These are phyloP conservation scores for Montipora cactus DNA, from an alignment of 64 coral and sea anemone genomes.

Conservation along the genomic window DNA sequence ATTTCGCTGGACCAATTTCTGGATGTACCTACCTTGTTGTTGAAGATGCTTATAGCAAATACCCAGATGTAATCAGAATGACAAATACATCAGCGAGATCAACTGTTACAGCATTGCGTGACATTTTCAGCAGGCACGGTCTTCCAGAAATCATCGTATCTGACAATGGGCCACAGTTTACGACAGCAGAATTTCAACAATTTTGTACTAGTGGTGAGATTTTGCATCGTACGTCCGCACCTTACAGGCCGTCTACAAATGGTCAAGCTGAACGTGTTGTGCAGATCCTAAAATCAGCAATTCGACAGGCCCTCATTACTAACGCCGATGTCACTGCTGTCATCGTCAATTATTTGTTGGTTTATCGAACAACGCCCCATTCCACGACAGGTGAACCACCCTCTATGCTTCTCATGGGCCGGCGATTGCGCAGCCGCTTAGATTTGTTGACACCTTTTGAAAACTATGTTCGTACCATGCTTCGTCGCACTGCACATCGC, in stretches of 20 bases:
- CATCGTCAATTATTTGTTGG: not conserved
- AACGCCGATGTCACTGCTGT: constrained; percentile 26
- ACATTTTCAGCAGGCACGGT: constrained; percentile 21
- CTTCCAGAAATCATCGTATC: constrained; percentile 35
- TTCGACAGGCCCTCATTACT: constrained; percentile 12
- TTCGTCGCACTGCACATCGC: constrained; percentile 31
- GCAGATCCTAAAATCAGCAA: constrained; percentile 42
- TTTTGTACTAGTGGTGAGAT: constrained; percentile 56
- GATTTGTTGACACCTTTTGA: too few species aligned
- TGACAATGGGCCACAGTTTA: constrained; percentile 1
- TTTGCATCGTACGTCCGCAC: constrained; percentile 36
- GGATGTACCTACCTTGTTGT: constrained; percentile 13
- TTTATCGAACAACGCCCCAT: constrained; percentile 47
- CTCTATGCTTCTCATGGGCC: not conserved
- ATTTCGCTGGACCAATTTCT: constrained; percentile 30
- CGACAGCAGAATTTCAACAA: constrained; percentile 44
- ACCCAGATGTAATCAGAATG: too few species aligned
- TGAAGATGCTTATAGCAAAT: constrained; percentile 33
- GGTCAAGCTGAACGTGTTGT: constrained; percentile 63
- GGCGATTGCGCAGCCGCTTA: not conserved
- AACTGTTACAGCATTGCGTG: constrained; percentile 49
- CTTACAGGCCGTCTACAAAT: constrained; percentile 58
- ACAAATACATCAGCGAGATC: not conserved
- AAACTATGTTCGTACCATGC: constrained; percentile 8
- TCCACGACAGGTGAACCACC: constrained; percentile 54